Percentiles rank a stretch among this genome's conserved stretches.
These are phyloP conservation scores for Drosophila trapezifrons DNA, from an alignment of 1,140 invertebrate genomes.

Conservation along the genomic window DNA sequence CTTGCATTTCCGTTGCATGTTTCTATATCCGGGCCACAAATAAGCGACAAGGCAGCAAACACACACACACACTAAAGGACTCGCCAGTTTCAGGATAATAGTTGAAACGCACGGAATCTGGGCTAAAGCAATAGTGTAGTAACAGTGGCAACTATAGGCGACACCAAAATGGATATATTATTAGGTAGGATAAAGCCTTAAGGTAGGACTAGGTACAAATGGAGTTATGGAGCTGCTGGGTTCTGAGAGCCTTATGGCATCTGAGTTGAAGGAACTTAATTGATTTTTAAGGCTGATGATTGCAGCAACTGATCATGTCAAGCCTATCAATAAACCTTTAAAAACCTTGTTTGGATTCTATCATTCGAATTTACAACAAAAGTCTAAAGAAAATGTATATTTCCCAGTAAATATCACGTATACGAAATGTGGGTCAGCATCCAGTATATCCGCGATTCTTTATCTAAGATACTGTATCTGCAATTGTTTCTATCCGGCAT, in stretches of 20 bases:
- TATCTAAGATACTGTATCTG: conserved; percentile 11
- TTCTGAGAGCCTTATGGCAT: background rate
- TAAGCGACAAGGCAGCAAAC: conserved; percentile 47
- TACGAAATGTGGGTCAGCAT: conserved; percentile 18
- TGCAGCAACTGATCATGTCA: too few relatives aligned
- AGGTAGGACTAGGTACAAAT: background rate
- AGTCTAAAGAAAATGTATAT: background rate
- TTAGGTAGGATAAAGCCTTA: conserved; percentile 30
- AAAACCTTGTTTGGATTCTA: too few relatives aligned
- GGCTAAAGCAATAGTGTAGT: conserved; percentile 27
- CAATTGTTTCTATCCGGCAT: conserved; percentile 4
- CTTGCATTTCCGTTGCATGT: conserved; percentile 72
- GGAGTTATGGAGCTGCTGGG: background rate
- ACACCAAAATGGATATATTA: conserved; percentile 29
- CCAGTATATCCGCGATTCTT: background rate
- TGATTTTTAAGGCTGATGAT: background rate
- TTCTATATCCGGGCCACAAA: conserved; percentile 75
- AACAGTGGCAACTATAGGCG: conserved; percentile 8
- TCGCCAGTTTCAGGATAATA: conserved; percentile 39
- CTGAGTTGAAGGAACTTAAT: background rate
- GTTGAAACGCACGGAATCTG: conserved; percentile 49
- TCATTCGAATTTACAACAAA: too few relatives aligned
- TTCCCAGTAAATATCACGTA: conserved; percentile 3
- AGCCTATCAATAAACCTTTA: too few relatives aligned
- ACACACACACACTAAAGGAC: conserved; percentile 45